A percentile compares a stretch with the other conserved stretches of the same genome.
These are phyloP conservation scores for Ctenochaetus hawaiiensis DNA, from an alignment of 2,797 vertebrate genomes.

Conservation along the genomic window DNA sequence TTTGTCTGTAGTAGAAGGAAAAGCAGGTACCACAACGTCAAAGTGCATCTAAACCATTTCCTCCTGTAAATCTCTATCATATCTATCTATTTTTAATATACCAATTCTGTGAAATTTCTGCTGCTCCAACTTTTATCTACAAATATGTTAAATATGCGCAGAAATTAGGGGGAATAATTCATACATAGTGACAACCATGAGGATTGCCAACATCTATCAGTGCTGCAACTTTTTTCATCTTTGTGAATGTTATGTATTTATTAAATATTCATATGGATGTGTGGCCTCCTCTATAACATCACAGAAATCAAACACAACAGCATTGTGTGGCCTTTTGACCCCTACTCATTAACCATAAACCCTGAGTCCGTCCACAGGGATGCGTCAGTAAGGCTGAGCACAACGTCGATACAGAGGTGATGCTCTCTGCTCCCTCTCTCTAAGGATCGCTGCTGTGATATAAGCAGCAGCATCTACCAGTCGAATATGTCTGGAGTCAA, in stretches of 20 bases:
- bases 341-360: constrained; percentile 48
- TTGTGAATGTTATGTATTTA: neutral
- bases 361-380: constrained; percentile 43
- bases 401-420: constrained; percentile 61
- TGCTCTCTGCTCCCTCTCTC: constrained; percentile 26
- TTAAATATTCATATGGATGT: neutral
- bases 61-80: no score
- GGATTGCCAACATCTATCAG: neutral
- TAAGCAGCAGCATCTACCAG: constrained; percentile 51
- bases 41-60: neutral
- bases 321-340: constrained; percentile 33
- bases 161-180: neutral
- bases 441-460: constrained; percentile 43
- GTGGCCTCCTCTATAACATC: constrained; percentile 15
- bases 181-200: neutral
- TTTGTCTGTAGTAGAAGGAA: neutral
- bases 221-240: neutral
- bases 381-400: constrained; percentile 31
- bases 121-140: neutral
- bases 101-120: neutral
- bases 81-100: no score
- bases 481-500: constrained; percentile 39
- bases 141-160: neutral
- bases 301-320: constrained; percentile 10
- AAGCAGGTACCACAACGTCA: neutral